These are phyloP conservation scores for Alosa sapidissima DNA, from an alignment of 2,797 vertebrate species.

Conservation along the genomic window DNA sequence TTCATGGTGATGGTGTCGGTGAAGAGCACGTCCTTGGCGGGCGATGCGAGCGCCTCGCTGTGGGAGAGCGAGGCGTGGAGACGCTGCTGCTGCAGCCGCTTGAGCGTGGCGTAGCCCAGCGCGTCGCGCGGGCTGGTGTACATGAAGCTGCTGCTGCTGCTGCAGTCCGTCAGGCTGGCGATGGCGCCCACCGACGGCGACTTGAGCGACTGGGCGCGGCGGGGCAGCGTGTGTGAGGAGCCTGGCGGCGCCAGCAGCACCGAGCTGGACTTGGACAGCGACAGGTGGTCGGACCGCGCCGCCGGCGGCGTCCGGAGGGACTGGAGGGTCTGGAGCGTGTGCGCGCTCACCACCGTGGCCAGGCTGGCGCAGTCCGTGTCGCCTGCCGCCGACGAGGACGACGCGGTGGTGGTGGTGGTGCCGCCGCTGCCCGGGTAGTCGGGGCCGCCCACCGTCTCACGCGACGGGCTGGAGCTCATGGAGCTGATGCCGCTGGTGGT, in stretches of 20 bases:
- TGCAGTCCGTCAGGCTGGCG: slow-evolving; percentile 92
- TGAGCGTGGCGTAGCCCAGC: slow-evolving; percentile 93
- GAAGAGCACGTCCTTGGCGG: slow-evolving; percentile 96
- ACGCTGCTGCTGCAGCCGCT: slow-evolving; percentile 93
- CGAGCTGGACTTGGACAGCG: slow-evolving; percentile 87
- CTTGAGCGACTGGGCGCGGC: slow-evolving; percentile 95
- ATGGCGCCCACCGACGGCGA: slow-evolving; percentile 91
- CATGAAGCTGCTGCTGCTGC: slow-evolving; percentile 77
- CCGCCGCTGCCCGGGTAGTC: slow-evolving; percentile 59
- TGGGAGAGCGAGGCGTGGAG: slow-evolving; percentile 96
- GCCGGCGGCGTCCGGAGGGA: slow-evolving; percentile 42
- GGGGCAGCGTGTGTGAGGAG: slow-evolving; percentile 94
- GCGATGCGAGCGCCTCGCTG: slow-evolving; percentile 93
- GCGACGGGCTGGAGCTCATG: slow-evolving; percentile 97
- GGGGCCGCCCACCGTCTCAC: slow-evolving; percentile 88
- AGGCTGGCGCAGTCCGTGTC: slow-evolving; percentile 96
- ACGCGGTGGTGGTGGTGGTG: slow-evolving; percentile 15
- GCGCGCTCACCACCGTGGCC: slow-evolving; percentile 94
- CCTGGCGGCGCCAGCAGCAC: slow-evolving; percentile 90
- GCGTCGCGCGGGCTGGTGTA: slow-evolving; percentile 95
- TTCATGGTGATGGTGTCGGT: slow-evolving; percentile 99
- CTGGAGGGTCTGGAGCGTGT: slow-evolving; percentile 87
- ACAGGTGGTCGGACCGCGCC: slow-evolving; percentile 86
- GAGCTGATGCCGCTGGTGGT: slow-evolving; percentile 99
- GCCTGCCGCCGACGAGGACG: slow-evolving; percentile 72